Percentiles rank a stretch among this genome's conserved stretches.
Conservation (phyloP, 2,113 vertebrate genomes). For the Nycticorax nycticorax region DNA sequence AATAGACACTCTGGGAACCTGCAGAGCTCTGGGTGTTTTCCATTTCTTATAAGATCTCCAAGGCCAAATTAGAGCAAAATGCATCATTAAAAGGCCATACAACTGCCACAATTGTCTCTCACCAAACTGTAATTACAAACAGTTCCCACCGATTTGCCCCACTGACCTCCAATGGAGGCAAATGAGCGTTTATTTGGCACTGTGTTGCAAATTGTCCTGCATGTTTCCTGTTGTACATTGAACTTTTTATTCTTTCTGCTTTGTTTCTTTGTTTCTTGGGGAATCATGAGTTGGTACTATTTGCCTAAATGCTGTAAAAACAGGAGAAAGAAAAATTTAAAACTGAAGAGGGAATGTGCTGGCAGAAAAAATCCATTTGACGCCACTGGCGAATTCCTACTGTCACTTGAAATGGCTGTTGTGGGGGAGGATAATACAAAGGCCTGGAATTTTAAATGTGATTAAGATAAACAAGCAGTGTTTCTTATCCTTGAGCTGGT, state of each 20-base stretch:
- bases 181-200: background rate
- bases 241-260: background rate
- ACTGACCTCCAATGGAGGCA: slow-evolving; percentile 6
- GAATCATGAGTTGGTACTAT: background rate
- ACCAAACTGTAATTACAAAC: slow-evolving; percentile 17
- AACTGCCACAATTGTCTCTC: slow-evolving; percentile 10
- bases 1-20: background rate
- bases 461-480: slow-evolving; percentile 67
- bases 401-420: slow-evolving; percentile 49
- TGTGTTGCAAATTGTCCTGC: background rate
- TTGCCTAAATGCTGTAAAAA: slow-evolving; percentile 2
- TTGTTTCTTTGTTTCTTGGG: background rate
- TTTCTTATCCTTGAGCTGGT: slow-evolving; percentile 63
- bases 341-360: background rate
- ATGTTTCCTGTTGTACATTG: background rate
- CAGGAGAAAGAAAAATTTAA: background rate
- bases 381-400: slow-evolving; percentile 22
- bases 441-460: slow-evolving; percentile 41
- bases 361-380: slow-evolving; percentile 9
- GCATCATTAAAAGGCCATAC: background rate
- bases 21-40: background rate
- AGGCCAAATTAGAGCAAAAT: background rate
- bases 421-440: slow-evolving; percentile 10
- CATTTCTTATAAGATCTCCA: background rate
- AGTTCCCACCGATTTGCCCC: slow-evolving; percentile 19